Conservation (phyloP, 1,140 invertebrate genomes). For the Stegodyphus dumicola region DNA sequence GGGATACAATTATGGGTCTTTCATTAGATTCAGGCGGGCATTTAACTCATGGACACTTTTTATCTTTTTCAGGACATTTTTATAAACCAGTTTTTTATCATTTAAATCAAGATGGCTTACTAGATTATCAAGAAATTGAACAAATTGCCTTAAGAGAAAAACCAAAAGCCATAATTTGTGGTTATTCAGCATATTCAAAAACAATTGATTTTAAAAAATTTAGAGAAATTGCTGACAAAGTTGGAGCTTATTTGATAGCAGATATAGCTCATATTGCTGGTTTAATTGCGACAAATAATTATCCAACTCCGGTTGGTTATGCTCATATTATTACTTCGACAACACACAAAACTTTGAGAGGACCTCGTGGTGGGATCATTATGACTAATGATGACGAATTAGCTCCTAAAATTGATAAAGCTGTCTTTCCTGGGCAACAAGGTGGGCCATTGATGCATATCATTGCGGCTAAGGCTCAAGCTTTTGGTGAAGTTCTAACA, state of each 20-base stretch:
- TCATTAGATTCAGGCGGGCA: no score
- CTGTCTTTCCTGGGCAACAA: not conserved
- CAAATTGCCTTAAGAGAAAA: not conserved
- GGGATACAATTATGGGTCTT: no score
- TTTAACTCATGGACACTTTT: no score
- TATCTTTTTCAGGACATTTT: no score
- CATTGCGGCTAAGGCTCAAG: constrained; percentile 37
- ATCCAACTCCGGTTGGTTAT: constrained; percentile 12
- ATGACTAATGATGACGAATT: not conserved
- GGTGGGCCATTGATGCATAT: constrained; percentile 21
- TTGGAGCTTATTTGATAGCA: constrained; percentile 13
- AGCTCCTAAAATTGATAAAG: not conserved
- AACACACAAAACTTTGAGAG: constrained; percentile 15
- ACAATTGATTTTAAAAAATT: constrained; percentile 15
- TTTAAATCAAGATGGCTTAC: no score
- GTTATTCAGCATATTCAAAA: constrained; percentile 18
- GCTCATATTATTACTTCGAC: constrained; percentile 26
- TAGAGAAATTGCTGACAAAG: constrained; percentile 16
- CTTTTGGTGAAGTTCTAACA: constrained; percentile 15
- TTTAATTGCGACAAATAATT: constrained; percentile 1
- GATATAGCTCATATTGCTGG: constrained; percentile 47
- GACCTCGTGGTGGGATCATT: constrained; percentile 11
- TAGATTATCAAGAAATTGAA: constrained; percentile 15
- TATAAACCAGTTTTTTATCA: no score
- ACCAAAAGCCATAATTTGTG: constrained; percentile 10